Evolutionary conservation across 2,797 vertebrate genomes (phyloP).

Genomic region (Sternarchorhynchus goeldii): DNA sequence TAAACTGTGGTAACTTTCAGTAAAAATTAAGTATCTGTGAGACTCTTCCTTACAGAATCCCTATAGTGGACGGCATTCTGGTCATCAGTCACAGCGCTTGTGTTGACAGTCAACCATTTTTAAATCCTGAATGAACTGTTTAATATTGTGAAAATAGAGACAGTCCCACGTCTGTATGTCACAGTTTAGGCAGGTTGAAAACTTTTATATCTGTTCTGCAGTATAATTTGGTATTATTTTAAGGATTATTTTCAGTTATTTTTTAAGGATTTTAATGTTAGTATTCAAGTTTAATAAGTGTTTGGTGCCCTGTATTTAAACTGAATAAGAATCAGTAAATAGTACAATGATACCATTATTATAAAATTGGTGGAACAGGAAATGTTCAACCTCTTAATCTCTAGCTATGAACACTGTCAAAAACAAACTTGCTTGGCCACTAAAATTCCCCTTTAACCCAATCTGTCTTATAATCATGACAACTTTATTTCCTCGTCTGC

Average conservation of each 20-base stretch:
- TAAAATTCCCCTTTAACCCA: not conserved
- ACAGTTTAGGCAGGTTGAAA: not conserved
- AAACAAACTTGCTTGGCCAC: not conserved
- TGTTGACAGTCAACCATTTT: not conserved
- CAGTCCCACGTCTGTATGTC: not conserved
- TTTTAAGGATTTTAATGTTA: too few relatives aligned
- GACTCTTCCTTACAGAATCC: constrained; percentile 62
- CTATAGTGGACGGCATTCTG: not conserved
- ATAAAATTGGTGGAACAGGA: too few relatives aligned
- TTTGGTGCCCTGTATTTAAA: too few relatives aligned
- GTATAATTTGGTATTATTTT: too few relatives aligned
- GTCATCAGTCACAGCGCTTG: not conserved
- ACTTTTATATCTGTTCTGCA: too few relatives aligned
- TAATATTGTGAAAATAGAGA: not conserved
- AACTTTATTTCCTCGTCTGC: constrained; percentile 6
- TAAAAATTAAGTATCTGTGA: constrained; percentile 66
- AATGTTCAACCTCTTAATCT: too few relatives aligned
- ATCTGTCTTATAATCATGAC: not conserved
- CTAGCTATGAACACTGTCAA: too few relatives aligned
- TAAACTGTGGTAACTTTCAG: constrained; percentile 62
- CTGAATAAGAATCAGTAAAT: too few relatives aligned
- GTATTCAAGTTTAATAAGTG: too few relatives aligned
- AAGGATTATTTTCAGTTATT: too few relatives aligned
- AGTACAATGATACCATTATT: too few relatives aligned
- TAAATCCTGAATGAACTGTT: too few relatives aligned